These are phyloP conservation scores for Eudemis profundana DNA, from an alignment of 2,888 invertebrate species.

Conservation along the genomic window DNA sequence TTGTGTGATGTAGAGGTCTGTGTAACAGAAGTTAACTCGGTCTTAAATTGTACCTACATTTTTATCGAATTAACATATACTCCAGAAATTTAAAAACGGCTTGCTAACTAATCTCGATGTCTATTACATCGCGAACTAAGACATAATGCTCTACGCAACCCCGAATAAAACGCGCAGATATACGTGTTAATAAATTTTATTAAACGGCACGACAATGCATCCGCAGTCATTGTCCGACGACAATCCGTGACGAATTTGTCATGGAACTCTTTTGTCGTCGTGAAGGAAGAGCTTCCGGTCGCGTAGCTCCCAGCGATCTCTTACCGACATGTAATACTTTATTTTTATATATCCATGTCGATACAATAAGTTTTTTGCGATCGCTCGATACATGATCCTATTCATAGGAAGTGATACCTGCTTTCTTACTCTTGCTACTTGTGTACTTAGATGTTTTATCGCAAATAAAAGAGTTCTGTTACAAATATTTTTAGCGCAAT, in stretches of 20 bases:
- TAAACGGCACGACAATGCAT: slow-evolving; percentile 71
- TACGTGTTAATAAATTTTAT: slow-evolving; percentile 80
- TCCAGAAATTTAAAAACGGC: too few species aligned
- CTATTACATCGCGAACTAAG: too few species aligned
- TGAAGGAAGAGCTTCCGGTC: slow-evolving; percentile 83
- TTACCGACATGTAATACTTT: slow-evolving; percentile 60
- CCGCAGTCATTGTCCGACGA: slow-evolving; percentile 67
- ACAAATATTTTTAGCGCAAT: slow-evolving; percentile 8
- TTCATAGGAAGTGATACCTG: slow-evolving; percentile 49
- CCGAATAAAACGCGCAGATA: slow-evolving; percentile 44
- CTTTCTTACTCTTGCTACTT: slow-evolving; percentile 19
- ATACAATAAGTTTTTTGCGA: slow-evolving; percentile 67
- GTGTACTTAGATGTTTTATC: slow-evolving; percentile 14
- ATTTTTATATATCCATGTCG: slow-evolving; percentile 56
- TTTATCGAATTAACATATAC: too few species aligned
- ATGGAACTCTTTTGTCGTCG: slow-evolving; percentile 76
- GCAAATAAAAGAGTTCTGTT: slow-evolving; percentile 25
- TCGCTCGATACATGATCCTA: slow-evolving; percentile 60
- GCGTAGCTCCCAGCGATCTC: slow-evolving; percentile 74
- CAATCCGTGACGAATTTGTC: slow-evolving; percentile 83
- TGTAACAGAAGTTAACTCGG: too few species aligned
- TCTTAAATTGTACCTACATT: too few species aligned
- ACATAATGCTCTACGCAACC: slow-evolving; percentile 29
- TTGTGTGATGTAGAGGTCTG: too few species aligned
- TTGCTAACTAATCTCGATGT: too few species aligned